Conservation (phyloP, 2,888 invertebrate species). For the Leptopilina drosophilae region DNA sequence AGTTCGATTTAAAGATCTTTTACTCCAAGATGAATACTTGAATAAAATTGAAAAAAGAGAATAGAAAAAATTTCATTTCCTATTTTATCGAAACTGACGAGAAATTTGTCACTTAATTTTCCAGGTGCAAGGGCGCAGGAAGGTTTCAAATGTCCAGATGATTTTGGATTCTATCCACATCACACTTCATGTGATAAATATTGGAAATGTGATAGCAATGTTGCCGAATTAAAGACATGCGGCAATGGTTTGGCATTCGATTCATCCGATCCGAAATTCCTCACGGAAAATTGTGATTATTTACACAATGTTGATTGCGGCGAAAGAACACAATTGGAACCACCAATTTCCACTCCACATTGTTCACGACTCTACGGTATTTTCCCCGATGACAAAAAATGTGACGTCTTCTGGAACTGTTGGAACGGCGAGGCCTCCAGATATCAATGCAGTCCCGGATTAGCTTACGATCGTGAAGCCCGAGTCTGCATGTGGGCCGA, state of each 20-base stretch:
- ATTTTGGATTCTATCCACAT: constrained; percentile 96
- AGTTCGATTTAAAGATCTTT: too few species aligned
- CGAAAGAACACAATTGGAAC: constrained; percentile 91
- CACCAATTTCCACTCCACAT: constrained; percentile 89
- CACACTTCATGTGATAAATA: constrained; percentile 94
- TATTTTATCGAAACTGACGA: too few species aligned
- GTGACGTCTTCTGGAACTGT: constrained; percentile 97
- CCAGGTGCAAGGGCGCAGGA: constrained; percentile 83
- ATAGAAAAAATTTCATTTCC: too few species aligned
- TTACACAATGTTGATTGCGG: constrained; percentile 96
- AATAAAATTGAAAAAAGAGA: too few species aligned
- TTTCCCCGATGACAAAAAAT: constrained; percentile 91
- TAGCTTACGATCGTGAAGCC: constrained; percentile 95
- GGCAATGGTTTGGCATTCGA: constrained; percentile 96
- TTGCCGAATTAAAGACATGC: constrained; percentile 92
- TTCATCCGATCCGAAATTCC: constrained; percentile 90
- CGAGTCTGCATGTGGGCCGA: constrained; percentile 98
- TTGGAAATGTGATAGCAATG: constrained; percentile 95
- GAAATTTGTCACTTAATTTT: constrained; percentile 38
- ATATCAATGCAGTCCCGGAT: constrained; percentile 96
- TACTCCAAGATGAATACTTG: too few species aligned
- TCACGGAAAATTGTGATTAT: constrained; percentile 97
- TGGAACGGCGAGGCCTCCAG: constrained; percentile 97
- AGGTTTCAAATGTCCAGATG: constrained; percentile 94
- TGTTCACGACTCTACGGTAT: constrained; percentile 94